Base-by-base conservation (phyloP, 2,113 vertebrate species). In the Halcyon senegalensis region DNA sequence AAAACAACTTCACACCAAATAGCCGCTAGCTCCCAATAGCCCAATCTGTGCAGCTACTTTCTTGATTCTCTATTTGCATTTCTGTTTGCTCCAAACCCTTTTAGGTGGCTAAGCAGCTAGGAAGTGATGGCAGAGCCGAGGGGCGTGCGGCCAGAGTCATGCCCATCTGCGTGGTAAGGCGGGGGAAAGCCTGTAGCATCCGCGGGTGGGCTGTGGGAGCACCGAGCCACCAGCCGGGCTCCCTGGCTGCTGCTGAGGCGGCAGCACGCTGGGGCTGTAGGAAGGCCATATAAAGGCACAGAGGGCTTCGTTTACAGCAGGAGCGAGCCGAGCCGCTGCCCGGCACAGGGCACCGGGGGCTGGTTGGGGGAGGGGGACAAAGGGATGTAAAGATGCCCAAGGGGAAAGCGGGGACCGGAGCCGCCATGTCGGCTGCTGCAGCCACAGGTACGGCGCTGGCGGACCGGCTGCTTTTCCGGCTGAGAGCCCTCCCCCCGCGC, bases 191-290 rank as follows among this genome's bases (percentile, higher is more conserved):
- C 56, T 2, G 39, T 1, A 43, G 30, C 4, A 1, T 9, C 18
- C 9, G 11, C 0, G 24, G 62, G 0, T 1, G 58, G 67, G 62
- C 66, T 70, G 70, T 2, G 28, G 27, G 33, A 39, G 17, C 60
- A 50, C 4, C 68, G 0, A 23, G 20, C 31, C 43, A n/a, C 4
- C n/a, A 1, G 9, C 9, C 3, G 27, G 46, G 43, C 67, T 33
- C 6, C 37, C 13, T 11, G 7, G 24, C n/a, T 17, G 1, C 15
- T 7, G 30, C 43, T 12, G 55, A 13, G 62, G 16, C 1, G 1
- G 56, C 2, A 3, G 3, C 21, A 3, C 48, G 0, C 27, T 1
- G 31, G 30, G 39, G 79, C 35, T 2, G 0, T 11, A 4, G 2
- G 62, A 14, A 13, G 11, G n/a, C 60, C 51, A 1, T 20, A 63